Base-by-base conservation (phyloP, 1,140 invertebrate species). In the Drosophila pruinosa region DNA sequence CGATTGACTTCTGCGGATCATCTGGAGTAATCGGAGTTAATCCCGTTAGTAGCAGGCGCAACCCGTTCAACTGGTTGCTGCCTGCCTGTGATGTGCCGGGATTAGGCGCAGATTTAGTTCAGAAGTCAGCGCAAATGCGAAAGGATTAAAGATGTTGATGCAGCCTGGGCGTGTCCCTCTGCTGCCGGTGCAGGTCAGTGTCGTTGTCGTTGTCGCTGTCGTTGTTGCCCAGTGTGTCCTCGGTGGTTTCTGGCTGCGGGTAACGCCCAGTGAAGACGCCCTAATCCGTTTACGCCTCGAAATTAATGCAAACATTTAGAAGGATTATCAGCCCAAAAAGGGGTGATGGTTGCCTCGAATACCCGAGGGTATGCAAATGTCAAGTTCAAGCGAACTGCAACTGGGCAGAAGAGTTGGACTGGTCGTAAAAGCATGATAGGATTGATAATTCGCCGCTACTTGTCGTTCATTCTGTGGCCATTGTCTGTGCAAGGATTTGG, bases 301-400 rank as follows among this genome's bases (percentile, higher is more conserved):
- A 86, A 89, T 89, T 89, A 89, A 89, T 86, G 72, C 77, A 89
- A 89, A 89, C 86, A 89, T 89, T 89, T 89, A 86, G 86, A 89
- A 89, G 86, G 86, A 89, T 89, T 89, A 89, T 78, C 82, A 34
- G 81, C 73, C 57, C 39, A 34, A 65, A 68, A 81, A 78, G 78
- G 82, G 76, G 77, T 75, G 61, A 56, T 31, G 50, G 12, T 6
- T 43, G 21, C 15, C 39, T 43, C 39, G 15, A n/a, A 6, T 12
- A 22, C 36, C 17, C 6, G 59, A 7, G 10, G 21, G 50, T 36
- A 48, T 59, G 64, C 54, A 53, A 57, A 69, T 62, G n/a, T 31
- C 28, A 12, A 52, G 34, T 62, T 64, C 61, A 5, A 1, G 41
- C 24, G 50, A 57, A 41, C 2, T 34, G 59, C 57, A n/a, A 24